phyloP scores from a whole-genome alignment of 2,113 vertebrate species.

The Sphyrna mokarran region DNA sequence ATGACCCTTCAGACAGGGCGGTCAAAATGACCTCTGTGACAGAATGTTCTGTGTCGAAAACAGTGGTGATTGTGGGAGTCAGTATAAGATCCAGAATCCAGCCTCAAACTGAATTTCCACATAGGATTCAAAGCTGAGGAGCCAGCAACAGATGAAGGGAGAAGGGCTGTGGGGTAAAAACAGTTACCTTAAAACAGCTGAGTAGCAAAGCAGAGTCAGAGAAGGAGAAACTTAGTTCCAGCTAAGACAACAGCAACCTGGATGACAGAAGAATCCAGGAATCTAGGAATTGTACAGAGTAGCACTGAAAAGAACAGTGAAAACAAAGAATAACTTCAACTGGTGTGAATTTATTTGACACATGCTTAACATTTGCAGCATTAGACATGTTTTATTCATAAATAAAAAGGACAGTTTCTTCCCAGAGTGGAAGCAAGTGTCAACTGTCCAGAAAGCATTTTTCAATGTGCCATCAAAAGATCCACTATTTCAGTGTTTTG shows the following conservation, averaged over 20 bases:
- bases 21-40: not conserved
- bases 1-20: no score
- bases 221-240: not conserved
- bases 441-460: not conserved
- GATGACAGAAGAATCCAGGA: not conserved
- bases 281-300: not conserved
- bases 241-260: not conserved
- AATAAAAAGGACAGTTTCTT: not conserved
- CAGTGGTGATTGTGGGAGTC: not conserved
- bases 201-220: not conserved
- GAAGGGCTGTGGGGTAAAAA: not conserved
- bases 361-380: not conserved
- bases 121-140: not conserved
- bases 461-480: not conserved
- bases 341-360: slow-evolving; percentile 9
- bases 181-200: not conserved
- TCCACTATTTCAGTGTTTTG: not conserved
- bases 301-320: not conserved
- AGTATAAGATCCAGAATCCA: not conserved
- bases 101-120: not conserved
- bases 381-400: not conserved
- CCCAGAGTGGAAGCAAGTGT: not conserved
- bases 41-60: not conserved
- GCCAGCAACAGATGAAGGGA: not conserved
- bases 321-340: not conserved